Conservation (phyloP, 2,888 invertebrate species). For the Xiphydria camelus region DNA sequence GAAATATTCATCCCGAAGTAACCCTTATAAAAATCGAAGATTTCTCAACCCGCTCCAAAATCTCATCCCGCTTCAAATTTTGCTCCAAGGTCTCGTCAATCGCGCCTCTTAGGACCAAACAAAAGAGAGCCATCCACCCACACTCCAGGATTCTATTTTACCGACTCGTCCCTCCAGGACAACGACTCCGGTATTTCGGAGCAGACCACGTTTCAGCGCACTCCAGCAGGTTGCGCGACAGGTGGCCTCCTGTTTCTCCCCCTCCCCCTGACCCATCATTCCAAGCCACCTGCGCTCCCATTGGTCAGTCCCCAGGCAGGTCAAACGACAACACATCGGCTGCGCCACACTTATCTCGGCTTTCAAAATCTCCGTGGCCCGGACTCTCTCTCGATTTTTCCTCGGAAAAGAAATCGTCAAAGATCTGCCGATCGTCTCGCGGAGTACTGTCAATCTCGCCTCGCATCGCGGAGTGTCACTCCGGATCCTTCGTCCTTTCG, state of each 20-base stretch:
- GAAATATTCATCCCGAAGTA: too few relatives aligned
- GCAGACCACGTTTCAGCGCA: constrained; percentile 1
- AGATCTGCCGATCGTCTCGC: too few relatives aligned
- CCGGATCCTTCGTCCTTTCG: too few relatives aligned
- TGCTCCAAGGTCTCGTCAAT: too few relatives aligned
- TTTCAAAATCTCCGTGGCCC: constrained; percentile 19
- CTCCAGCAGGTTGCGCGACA: constrained; percentile 45
- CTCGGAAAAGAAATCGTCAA: too few relatives aligned
- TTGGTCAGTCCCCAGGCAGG: constrained; percentile 46
- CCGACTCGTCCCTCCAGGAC: background rate
- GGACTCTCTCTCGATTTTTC: constrained; percentile 13
- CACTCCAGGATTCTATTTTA: background rate
- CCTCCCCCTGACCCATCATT: constrained; percentile 18
- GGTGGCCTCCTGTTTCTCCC: constrained; percentile 31
- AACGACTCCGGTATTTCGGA: background rate
- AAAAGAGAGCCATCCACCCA: too few relatives aligned
- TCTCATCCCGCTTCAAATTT: too few relatives aligned
- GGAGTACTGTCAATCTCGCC: too few relatives aligned
- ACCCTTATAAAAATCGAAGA: too few relatives aligned
- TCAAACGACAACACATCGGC: constrained; percentile 46
- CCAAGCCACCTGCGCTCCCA: constrained; percentile 34
- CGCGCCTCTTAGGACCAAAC: too few relatives aligned
- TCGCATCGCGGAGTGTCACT: too few relatives aligned
- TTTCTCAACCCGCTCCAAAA: too few relatives aligned
- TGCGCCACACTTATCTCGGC: constrained; percentile 31